Evolutionary conservation across 2,888 invertebrate genomes (phyloP).

Genomic region (Antheraea yamamai): DNA sequence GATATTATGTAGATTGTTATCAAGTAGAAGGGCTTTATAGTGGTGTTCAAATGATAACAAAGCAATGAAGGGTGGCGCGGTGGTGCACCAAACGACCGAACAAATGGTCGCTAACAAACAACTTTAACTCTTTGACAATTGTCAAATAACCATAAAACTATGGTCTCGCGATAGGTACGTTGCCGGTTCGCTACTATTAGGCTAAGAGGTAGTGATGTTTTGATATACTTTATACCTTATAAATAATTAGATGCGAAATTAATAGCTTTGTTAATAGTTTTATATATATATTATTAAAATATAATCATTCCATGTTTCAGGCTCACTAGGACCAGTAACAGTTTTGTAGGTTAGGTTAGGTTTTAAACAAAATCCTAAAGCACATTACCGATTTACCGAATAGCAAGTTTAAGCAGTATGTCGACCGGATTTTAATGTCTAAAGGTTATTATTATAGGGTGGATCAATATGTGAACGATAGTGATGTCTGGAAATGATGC

Average conservation of each 20-base stretch:
- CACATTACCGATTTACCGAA: no score
- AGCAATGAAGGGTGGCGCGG: constrained; percentile 3
- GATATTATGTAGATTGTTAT: not conserved
- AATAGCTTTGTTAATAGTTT: no score
- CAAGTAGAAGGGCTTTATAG: not conserved
- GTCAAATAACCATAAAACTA: constrained; percentile 62
- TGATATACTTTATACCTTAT: not conserved
- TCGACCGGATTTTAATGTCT: no score
- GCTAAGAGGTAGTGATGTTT: not conserved
- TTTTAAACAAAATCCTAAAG: no score
- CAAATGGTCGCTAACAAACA: constrained; percentile 33
- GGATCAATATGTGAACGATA: no score
- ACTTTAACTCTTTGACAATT: constrained; percentile 43
- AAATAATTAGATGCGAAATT: not conserved
- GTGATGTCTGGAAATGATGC: no score
- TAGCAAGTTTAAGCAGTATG: no score
- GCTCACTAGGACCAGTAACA: no score
- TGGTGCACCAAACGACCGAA: constrained; percentile 24
- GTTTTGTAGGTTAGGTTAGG: no score
- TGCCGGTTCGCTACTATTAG: constrained; percentile 12
- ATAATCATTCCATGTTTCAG: no score
- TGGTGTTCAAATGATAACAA: not conserved
- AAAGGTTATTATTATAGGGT: no score
- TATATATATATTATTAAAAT: no score
- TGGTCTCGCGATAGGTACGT: constrained; percentile 50